Evolutionary conservation across 2,888 invertebrate genomes (phyloP).

Genomic region (Spialia ferax): DNA sequence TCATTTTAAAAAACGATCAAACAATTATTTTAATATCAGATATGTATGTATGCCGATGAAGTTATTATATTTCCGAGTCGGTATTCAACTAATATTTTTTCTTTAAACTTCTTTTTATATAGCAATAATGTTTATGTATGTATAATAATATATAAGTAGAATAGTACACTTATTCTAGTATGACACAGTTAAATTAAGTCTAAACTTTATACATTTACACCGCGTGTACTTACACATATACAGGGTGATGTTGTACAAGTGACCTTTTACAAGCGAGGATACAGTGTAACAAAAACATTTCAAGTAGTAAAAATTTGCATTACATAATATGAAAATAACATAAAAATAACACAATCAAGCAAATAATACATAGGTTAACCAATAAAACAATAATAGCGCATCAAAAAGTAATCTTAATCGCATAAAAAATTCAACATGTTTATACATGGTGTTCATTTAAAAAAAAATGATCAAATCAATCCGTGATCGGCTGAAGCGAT

Average conservation of each 20-base stretch:
- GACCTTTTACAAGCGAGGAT: constrained; percentile 42
- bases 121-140: constrained; percentile 72
- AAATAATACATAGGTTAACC: neutral
- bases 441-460: constrained; percentile 5
- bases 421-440: neutral
- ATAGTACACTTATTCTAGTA: constrained; percentile 84
- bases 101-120: constrained; percentile 76
- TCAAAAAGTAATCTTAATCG: neutral
- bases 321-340: neutral
- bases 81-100: constrained; percentile 80
- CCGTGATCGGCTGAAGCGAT: constrained; percentile 1
- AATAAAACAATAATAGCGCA: constrained; percentile 11
- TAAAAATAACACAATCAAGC: neutral
- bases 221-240: constrained; percentile 83
- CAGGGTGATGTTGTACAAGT: constrained; percentile 63
- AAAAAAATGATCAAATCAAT: constrained; percentile 8
- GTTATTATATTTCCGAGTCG: constrained; percentile 61
- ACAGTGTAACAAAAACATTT: constrained; percentile 35
- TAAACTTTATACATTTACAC: constrained; percentile 82
- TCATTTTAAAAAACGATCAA: constrained; percentile 56
- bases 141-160: constrained; percentile 77
- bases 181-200: constrained; percentile 84
- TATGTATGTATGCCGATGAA: constrained; percentile 54
- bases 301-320: constrained; percentile 3
- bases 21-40: constrained; percentile 50